Base-by-base conservation (phyloP, 2,113 vertebrate species). In the Xyrauchen texanus region DNA sequence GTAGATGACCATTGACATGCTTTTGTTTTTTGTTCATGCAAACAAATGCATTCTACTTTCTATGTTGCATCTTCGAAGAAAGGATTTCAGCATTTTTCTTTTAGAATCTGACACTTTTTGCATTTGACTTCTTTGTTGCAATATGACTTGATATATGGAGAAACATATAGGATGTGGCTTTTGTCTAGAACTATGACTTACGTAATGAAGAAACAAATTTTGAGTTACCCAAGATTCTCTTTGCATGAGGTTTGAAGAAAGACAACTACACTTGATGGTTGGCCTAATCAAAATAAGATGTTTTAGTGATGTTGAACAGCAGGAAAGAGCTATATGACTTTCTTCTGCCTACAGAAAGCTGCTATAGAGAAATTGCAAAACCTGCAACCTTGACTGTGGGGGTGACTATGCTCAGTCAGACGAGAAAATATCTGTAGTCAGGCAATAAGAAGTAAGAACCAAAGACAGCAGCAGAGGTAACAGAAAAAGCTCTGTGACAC, bases 351-450 rank as follows among this genome's bases (percentile, higher is more conserved):
- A 13, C 15, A 51, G 71, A 51, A 15, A 74, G 12, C 10, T 62
- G 58, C 46, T 70, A 55, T 44, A 5, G 11, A 55, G 51, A 49
- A 73, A 34, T 34, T 34, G 21, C 21, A 34, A 34, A 74, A 34
- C 44, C 57, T 21, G 55, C 12, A n/a, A 73, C 47, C 21, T 5
- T 74, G 16, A 74, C 45, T 47, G 42, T 47, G 42, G 15, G 45
- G 8, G 8, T 45, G 42, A 72, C 42, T 73, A 4, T 73, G 57
- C 10, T 62, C n/a, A 5, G 3, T 55, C 11, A 0, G 34, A 68
- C 3, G 13, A 60, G 7, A 8, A 70, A 70, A 72, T 6, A 60
- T 72, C 60, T 72, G 21, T 44, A 47, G 53, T 72, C 55, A 72
- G 5, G 6, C 42, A 72, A 72, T 45, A 72, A 16, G 44, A 60